Percentiles rank a stretch among this genome's conserved stretches.
These are phyloP conservation scores for Melospiza melodia DNA, from an alignment of 2,113 vertebrate species.

Conservation along the genomic window DNA sequence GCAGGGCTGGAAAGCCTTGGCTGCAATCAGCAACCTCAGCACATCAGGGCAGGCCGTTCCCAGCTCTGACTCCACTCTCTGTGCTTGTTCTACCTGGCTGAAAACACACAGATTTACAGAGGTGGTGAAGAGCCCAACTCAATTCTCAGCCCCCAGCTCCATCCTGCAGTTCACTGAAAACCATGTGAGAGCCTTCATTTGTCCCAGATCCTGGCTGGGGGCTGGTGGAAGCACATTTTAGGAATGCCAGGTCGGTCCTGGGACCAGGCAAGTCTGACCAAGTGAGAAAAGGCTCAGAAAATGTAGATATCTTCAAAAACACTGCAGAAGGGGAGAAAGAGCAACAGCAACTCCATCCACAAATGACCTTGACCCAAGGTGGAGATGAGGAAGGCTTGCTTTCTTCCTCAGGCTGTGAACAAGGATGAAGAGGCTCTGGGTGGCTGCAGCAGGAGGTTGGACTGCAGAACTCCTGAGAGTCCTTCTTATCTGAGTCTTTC, in stretches of 20 bases:
- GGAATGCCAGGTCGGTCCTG: rapidly evolving
- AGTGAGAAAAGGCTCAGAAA: background rate
- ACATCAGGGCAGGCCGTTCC: rapidly evolving
- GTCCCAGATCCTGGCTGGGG: background rate
- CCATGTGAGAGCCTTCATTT: rapidly evolving
- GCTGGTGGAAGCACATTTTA: background rate
- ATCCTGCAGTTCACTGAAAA: background rate
- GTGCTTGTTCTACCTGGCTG: background rate
- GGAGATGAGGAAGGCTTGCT: background rate
- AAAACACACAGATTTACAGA: background rate
- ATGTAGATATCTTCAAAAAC: background rate
- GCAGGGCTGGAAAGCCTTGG: background rate
- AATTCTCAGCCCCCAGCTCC: background rate
- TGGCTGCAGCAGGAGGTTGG: background rate
- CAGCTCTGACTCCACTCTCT: background rate
- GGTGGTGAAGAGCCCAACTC: background rate
- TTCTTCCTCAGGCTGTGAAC: background rate
- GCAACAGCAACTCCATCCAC: background rate
- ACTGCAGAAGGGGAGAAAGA: background rate
- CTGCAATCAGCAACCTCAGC: background rate
- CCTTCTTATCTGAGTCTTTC: background rate
- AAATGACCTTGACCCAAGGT: background rate
- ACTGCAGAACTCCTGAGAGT: background rate
- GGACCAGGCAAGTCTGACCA: background rate
- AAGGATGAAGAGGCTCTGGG: background rate